phyloP scores from a whole-genome alignment of 2,888 invertebrate genomes.

The Drosophila monieri region DNA sequence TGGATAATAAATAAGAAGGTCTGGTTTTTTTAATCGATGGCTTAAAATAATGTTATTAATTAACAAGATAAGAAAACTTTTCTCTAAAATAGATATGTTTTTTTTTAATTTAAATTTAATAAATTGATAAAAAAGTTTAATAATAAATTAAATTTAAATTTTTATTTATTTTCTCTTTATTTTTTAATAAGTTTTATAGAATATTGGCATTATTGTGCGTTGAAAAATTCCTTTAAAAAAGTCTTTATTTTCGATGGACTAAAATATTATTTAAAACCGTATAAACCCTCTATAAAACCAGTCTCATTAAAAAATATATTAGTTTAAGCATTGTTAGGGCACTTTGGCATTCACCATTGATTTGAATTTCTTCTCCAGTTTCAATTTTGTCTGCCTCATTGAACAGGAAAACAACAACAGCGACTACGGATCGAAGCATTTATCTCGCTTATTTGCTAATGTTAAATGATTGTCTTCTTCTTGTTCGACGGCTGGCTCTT shows the following conservation, averaged over 20 bases:
- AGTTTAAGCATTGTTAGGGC: slow-evolving; percentile 2
- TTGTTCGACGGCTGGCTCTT: slow-evolving; percentile 9
- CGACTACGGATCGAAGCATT: slow-evolving; percentile 59
- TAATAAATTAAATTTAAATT: too few relatives aligned
- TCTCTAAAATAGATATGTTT: too few relatives aligned
- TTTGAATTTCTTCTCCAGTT: slow-evolving; percentile 8
- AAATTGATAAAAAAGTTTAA: too few relatives aligned
- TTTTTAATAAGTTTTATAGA: not conserved
- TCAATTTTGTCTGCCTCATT: slow-evolving; percentile 43
- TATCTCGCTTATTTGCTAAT: slow-evolving; percentile 67
- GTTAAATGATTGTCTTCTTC: slow-evolving; percentile 66
- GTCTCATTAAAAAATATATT: not conserved
- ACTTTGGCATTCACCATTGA: not conserved
- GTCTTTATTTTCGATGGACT: too few relatives aligned
- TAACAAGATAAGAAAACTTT: too few relatives aligned
- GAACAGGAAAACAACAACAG: slow-evolving; percentile 41
- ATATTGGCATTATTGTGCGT: not conserved
- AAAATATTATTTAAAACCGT: too few relatives aligned
- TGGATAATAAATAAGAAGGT: too few relatives aligned
- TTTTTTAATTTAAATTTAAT: too few relatives aligned
- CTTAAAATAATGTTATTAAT: too few relatives aligned
- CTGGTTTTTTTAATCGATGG: too few relatives aligned
- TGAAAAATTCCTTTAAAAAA: not conserved
- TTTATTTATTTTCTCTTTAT: not conserved
- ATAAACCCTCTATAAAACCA: too few relatives aligned